Conservation (phyloP, 2,113 vertebrate genomes). For the Sapajus apella region DNA sequence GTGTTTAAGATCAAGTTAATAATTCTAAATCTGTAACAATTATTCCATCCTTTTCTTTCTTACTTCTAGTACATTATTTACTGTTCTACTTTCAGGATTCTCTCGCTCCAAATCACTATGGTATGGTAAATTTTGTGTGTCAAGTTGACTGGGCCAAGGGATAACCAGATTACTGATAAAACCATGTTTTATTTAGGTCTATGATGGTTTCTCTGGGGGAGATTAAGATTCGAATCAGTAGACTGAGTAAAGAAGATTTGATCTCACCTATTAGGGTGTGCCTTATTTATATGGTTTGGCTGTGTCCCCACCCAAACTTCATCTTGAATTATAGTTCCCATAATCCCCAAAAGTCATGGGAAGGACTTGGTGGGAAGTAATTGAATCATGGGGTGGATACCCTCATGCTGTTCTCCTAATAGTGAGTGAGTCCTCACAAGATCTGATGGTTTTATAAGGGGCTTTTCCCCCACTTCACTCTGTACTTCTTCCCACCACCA, state of each 20-base stretch:
- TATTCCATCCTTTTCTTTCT: not conserved
- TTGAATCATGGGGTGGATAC: too few relatives aligned
- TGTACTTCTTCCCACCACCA: too few relatives aligned
- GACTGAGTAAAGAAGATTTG: not conserved
- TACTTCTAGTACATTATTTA: not conserved
- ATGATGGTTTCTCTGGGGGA: too few relatives aligned
- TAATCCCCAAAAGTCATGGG: too few relatives aligned
- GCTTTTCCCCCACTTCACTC: too few relatives aligned
- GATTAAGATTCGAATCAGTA: not conserved
- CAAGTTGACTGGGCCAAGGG: not conserved
- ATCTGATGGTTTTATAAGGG: too few relatives aligned
- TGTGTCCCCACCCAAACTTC: too few relatives aligned
- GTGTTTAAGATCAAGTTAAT: not conserved
- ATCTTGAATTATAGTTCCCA: too few relatives aligned
- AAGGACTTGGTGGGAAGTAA: too few relatives aligned
- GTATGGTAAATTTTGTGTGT: not conserved
- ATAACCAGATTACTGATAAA: not conserved
- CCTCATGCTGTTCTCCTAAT: too few relatives aligned
- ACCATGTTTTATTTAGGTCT: rapidly evolving
- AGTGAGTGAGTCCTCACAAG: too few relatives aligned
- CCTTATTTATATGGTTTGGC: not conserved
- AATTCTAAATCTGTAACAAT: not conserved
- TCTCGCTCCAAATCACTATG: not conserved
- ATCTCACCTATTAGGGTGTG: not conserved
- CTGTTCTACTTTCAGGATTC: not conserved